Evolutionary conservation across 2,113 vertebrate species (phyloP), one percentile per base, ranked within the genome.

Genomic region (Hemibagrus wyckioides): DNA sequence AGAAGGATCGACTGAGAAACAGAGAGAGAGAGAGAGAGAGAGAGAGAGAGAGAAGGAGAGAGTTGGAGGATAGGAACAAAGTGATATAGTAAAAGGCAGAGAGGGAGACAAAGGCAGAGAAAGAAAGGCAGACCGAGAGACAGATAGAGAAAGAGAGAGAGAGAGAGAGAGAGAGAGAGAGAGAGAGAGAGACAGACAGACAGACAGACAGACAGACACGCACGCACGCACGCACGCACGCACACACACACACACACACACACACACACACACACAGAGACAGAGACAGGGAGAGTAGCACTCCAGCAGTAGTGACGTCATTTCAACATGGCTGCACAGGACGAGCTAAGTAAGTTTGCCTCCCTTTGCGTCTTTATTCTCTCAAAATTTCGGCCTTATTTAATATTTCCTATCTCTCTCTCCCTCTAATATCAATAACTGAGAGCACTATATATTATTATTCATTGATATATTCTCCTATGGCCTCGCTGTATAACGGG

Each of bases 261-360:
- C 15, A 21, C 17, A 21, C 30, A 36, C 4, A 30, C 25, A 65
- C 1, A 65, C 28, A 30, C 28, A 65, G 65, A 21, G 15, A 36
- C 15, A 36, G 30, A 36, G 65, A 25, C 30, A 36, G n/a, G 36
- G 9, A 36, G 65, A 36, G 82, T 84, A 65, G 88, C 91, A 21
- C 75, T n/a, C 33, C 23, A 54, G 33, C 57, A 4, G 54, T 71
- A 89, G 6, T 92, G 92, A 90, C 86, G 87, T 57, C 84, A 80
- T 81, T 92, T 89, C 92, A 93, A 95, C 93, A 96, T 96, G 95
- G 95, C 95, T 92, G 95, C 95, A 33, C 95, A 95, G 93, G 95
- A 96, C 94, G 95, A 96, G 92, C 95, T 96, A 90, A 96, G 95
- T 96, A 94, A 96, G 95, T 96, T 96, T 94, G 88, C 91, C 54